phyloP scores from a whole-genome alignment of 2,888 invertebrate species.

The Dyspetes luteomarginatus region DNA sequence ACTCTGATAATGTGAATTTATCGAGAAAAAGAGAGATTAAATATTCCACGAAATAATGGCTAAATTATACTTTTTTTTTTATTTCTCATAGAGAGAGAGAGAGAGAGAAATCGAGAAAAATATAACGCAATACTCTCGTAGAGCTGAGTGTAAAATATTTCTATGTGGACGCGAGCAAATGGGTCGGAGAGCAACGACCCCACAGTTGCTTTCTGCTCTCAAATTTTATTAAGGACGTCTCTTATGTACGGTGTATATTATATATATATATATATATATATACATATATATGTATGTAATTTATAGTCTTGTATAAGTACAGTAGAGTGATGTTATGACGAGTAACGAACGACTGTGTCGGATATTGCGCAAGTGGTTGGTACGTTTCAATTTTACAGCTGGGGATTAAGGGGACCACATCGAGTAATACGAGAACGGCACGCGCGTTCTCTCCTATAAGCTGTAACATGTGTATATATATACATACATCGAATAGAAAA shows the following conservation, averaged over 20 bases:
- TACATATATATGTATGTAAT: neutral
- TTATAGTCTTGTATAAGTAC: slow-evolving; percentile 16
- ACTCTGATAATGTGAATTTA: no score
- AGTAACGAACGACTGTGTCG: slow-evolving; percentile 37
- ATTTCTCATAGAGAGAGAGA: neutral
- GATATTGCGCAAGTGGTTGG: slow-evolving; percentile 68
- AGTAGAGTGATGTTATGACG: slow-evolving; percentile 18
- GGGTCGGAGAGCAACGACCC: slow-evolving; percentile 75
- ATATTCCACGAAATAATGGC: neutral
- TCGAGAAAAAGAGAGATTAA: no score
- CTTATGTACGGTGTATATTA: slow-evolving; percentile 2
- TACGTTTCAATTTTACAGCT: slow-evolving; percentile 64
- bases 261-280: neutral
- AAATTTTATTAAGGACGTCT: slow-evolving; percentile 76
- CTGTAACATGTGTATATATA: neutral
- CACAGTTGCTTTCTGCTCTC: slow-evolving; percentile 69
- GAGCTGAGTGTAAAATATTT: slow-evolving; percentile 52
- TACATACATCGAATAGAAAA: neutral
- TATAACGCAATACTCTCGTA: slow-evolving; percentile 29
- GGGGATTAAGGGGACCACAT: slow-evolving; percentile 39
- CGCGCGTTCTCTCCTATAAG: slow-evolving; percentile 22
- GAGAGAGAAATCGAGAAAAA: neutral
- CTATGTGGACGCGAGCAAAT: slow-evolving; percentile 69
- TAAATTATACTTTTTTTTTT: neutral
- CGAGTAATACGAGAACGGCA: slow-evolving; percentile 41